Conservation (phyloP, 2,888 invertebrate genomes). For the Boloria euphrosyne region DNA sequence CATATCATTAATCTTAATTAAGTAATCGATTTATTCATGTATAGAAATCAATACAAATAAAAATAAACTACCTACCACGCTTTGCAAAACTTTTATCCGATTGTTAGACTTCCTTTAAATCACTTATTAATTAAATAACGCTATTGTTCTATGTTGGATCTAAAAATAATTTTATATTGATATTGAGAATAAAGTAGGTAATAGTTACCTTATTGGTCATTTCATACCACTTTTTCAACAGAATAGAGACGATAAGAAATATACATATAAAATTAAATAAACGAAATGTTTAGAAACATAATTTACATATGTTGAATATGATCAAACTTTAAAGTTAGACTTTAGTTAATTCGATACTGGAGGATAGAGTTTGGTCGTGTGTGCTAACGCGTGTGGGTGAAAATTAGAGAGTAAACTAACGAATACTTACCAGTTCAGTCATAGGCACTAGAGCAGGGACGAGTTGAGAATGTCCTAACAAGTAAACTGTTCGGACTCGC, state of each 20-base stretch:
- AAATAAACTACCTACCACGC: not conserved
- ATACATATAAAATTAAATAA: not conserved
- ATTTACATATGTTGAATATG: not conserved
- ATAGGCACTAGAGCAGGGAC: slow-evolving; percentile 49
- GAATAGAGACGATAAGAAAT: too few relatives aligned
- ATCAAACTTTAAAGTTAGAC: slow-evolving; percentile 16
- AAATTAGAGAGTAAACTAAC: slow-evolving; percentile 65
- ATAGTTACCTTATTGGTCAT: too few relatives aligned
- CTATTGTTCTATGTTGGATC: too few relatives aligned
- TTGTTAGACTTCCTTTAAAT: too few relatives aligned
- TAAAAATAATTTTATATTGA: too few relatives aligned
- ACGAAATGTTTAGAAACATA: slow-evolving; percentile 8
- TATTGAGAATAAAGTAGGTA: too few relatives aligned
- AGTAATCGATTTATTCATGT: not conserved
- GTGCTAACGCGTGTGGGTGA: slow-evolving; percentile 52
- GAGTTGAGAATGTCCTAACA: slow-evolving; percentile 54
- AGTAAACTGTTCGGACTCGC: slow-evolving; percentile 55
- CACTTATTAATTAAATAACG: too few relatives aligned
- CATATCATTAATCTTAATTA: slow-evolving; percentile 16
- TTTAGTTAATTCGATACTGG: slow-evolving; percentile 38
- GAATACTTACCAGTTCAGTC: slow-evolving; percentile 56
- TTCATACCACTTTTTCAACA: too few relatives aligned
- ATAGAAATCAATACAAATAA: not conserved
- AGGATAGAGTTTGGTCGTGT: slow-evolving; percentile 32
- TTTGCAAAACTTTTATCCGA: too few relatives aligned